phyloP scores from a whole-genome alignment of 2,797 vertebrate genomes.

The Poecilia picta region DNA sequence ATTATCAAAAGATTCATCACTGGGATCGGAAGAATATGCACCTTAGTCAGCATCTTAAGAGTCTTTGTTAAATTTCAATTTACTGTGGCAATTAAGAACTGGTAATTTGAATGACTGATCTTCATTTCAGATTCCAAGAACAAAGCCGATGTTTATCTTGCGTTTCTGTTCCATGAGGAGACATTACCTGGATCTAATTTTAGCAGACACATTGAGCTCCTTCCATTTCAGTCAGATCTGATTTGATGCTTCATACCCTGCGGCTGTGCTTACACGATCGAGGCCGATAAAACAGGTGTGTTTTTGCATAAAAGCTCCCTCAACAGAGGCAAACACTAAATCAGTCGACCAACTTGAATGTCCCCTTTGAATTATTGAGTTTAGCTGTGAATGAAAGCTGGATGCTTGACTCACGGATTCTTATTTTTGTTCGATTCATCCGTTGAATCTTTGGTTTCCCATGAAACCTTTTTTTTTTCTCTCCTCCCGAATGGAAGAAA shows the following conservation, averaged over 20 bases:
- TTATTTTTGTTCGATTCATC: constrained; percentile 32
- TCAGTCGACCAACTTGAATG: constrained; percentile 4
- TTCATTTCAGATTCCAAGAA: constrained; percentile 3
- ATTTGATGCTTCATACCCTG: constrained; percentile 22
- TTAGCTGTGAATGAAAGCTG: constrained; percentile 11
- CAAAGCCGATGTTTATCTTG: constrained; percentile 10
- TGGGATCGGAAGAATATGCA: background rate
- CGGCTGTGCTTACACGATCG: constrained; percentile 36
- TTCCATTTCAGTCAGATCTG: constrained; percentile 32
- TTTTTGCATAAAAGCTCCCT: constrained; percentile 40
- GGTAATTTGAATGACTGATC: constrained; percentile 4
- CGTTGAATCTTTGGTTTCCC: constrained; percentile 12
- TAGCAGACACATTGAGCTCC: constrained; percentile 1
- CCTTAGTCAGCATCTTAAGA: background rate
- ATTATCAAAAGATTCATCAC: background rate
- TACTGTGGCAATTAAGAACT: background rate
- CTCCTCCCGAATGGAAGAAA: constrained; percentile 21
- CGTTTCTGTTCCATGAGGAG: constrained; percentile 8
- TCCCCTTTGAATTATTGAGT: constrained; percentile 12
- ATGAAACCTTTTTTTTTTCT: constrained; percentile 19
- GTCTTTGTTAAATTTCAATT: constrained; percentile 4
- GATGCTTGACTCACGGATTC: constrained; percentile 15
- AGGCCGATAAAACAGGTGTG: constrained; percentile 42
- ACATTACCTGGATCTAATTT: constrained; percentile 25
- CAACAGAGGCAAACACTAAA: constrained; percentile 18